Evolutionary conservation across 2,888 invertebrate species (phyloP).

Genomic region (Synergus itoensis): DNA sequence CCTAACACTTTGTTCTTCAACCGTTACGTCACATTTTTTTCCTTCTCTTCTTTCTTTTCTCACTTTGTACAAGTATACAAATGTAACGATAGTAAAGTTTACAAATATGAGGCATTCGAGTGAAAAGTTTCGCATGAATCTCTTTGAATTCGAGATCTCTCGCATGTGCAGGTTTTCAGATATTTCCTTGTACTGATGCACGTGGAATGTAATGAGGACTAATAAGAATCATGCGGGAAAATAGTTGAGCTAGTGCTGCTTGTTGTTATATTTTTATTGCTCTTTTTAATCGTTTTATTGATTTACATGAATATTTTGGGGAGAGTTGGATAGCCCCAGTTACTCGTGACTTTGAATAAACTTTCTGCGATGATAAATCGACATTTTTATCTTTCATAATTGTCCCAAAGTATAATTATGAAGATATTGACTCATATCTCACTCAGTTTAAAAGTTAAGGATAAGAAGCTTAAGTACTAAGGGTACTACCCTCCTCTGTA

Average conservation of each 20-base stretch:
- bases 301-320: no score
- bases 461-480: no score
- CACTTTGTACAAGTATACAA: not conserved
- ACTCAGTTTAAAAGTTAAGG: no score
- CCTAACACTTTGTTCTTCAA: slow-evolving; percentile 60
- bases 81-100: not conserved
- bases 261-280: not conserved
- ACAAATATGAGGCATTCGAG: not conserved
- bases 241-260: no score
- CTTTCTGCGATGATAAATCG: no score
- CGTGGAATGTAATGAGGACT: not conserved
- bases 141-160: not conserved
- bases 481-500: no score
- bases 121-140: not conserved
- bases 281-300: no score
- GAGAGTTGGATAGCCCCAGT: no score
- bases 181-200: not conserved
- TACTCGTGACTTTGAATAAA: no score
- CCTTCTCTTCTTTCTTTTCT: not conserved
- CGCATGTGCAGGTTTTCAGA: not conserved
- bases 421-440: no score
- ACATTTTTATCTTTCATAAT: no score
- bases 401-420: no score
- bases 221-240: not conserved
- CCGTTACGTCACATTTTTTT: slow-evolving; percentile 32